phyloP scores from a whole-genome alignment of 1,140 invertebrate species.

The Heliconius himera region DNA sequence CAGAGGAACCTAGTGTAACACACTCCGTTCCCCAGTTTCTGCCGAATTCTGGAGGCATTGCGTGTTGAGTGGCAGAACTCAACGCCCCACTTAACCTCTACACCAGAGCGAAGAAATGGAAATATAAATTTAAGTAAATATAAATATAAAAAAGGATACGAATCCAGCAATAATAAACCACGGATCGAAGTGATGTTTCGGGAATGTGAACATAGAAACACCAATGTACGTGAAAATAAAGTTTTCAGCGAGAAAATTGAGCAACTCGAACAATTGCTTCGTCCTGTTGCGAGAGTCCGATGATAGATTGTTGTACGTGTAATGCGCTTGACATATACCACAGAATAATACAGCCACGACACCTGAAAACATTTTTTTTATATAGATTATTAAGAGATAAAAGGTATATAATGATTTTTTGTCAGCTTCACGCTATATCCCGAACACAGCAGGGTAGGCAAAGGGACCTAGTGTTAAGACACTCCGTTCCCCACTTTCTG shows the following conservation, averaged over 20 bases:
- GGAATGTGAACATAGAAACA: constrained; percentile 99
- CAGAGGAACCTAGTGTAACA: no score
- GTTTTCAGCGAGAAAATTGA: constrained; percentile 98
- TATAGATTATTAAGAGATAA: neutral
- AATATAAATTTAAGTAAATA: no score
- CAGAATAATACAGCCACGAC: constrained; percentile 98
- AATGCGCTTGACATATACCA: constrained; percentile 99
- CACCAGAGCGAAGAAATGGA: no score
- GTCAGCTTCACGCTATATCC: no score
- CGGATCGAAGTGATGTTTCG: constrained; percentile 95
- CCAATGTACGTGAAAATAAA: constrained; percentile 99
- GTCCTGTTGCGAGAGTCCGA: constrained; percentile 93
- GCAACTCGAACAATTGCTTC: constrained; percentile 96
- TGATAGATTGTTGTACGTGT: constrained; percentile 98
- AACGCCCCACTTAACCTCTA: no score
- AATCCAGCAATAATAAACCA: constrained; percentile 96
- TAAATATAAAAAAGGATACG: constrained; percentile 87
- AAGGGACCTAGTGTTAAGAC: no score
- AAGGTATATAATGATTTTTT: neutral
- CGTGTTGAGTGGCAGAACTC: no score
- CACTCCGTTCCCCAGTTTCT: no score
- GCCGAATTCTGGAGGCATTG: no score
- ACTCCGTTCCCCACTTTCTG: no score
- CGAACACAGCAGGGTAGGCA: no score
- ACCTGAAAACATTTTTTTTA: constrained; percentile 81